Conservation (phyloP, 2,113 vertebrate species). For the Myocastor coypus region DNA sequence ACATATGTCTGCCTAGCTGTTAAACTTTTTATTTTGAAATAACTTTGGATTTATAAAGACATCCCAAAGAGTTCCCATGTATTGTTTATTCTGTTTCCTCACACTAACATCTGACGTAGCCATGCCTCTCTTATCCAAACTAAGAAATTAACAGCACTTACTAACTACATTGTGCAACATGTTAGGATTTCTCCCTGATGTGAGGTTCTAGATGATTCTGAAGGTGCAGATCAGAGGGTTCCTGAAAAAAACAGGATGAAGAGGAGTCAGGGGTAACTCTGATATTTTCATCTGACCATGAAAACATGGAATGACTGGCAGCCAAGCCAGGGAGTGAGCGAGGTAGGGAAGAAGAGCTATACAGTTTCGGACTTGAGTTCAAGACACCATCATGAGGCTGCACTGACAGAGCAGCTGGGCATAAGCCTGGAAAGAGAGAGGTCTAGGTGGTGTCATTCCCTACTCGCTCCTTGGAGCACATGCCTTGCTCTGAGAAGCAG, state of each 20-base stretch:
- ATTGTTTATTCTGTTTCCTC: not conserved
- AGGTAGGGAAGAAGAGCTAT: not conserved
- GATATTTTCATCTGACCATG: not conserved
- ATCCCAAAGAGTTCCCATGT: not conserved
- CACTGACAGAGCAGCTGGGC: not conserved
- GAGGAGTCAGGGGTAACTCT: not conserved
- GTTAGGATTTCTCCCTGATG: not conserved
- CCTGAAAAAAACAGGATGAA: not conserved
- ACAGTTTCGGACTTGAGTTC: not conserved
- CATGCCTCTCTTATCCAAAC: too few species aligned
- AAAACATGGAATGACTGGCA: not conserved
- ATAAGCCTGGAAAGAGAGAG: not conserved
- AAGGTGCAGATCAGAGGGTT: not conserved
- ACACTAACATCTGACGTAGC: not conserved
- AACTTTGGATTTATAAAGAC: not conserved
- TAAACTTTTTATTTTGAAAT: not conserved
- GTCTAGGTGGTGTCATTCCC: not conserved
- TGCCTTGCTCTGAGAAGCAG: not conserved
- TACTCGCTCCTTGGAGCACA: rapidly evolving
- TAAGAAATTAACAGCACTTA: not conserved
- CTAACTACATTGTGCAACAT: rapidly evolving
- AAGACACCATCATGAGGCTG: rapidly evolving
- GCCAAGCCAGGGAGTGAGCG: not conserved
- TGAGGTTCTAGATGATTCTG: not conserved
- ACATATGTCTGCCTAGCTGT: not conserved